Base-by-base conservation (phyloP, 2,113 vertebrate genomes). In the Pipra filicauda region DNA sequence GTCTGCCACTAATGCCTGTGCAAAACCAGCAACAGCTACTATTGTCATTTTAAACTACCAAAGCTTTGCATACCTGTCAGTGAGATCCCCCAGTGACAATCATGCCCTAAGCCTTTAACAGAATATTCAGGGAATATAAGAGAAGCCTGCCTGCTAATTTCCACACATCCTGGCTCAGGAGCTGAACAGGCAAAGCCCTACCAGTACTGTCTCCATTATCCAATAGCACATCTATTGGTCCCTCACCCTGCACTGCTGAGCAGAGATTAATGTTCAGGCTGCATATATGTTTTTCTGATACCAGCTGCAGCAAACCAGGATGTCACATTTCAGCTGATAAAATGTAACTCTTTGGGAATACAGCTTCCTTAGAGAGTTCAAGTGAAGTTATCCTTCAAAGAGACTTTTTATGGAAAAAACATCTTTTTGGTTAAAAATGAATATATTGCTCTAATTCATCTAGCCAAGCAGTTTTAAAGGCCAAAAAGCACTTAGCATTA, bases 401-500 rank as follows among this genome's bases (percentile, higher is more conserved):
- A 78, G 13, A 37, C 24, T 82, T 87, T 19, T 61, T 66, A 87
- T 48, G 15, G 52, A 57, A 81, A 73, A 86, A 72, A 33, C 2
- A 49, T 73, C 2, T 57, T 94, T 93, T 82, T 77, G 17, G 23
- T 86, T 74, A 87, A 92, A 95, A 78, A 62, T 74, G 3, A 89
- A 92, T 46, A 17, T 4, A 64, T 88, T 59, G 48, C 33, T 61
- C 90, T 83, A 88, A 58, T 58, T 55, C 11, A 76, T 55, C 69
- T 85, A 80, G 55, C 65, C 11, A 1, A 75, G 48, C 24, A 86
- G 24, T 71, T 90, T 64, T 22, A 81, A 93, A 70, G 80, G 46
- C 49, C 67, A 83, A 89, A 96, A 96, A 80, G 19, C 44, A 85
- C 71, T 92, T 86, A 44, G 52, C 51, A 71, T 91, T 79, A 79